Evolutionary conservation across 2,797 vertebrate genomes (phyloP).

Genomic region (Darevskia mixta): DNA sequence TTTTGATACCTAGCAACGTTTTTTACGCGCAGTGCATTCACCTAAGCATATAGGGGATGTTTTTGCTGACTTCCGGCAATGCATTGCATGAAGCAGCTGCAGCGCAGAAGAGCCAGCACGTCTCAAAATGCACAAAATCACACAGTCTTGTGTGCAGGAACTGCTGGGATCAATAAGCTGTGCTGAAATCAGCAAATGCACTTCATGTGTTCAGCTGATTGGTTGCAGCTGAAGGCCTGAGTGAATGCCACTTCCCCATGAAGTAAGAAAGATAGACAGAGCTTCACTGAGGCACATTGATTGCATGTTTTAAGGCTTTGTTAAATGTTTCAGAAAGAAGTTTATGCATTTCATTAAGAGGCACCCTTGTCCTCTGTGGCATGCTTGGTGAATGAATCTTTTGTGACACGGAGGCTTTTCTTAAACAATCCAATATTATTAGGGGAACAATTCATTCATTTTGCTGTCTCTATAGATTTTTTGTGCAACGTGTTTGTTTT

Average conservation of each 20-base stretch:
- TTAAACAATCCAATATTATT: slow-evolving; percentile 34
- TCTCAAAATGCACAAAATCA: slow-evolving; percentile 44
- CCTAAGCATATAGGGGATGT: not conserved
- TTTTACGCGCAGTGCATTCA: not conserved
- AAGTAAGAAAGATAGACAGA: slow-evolving; percentile 10
- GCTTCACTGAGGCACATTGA: slow-evolving; percentile 47
- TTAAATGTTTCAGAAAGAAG: slow-evolving; percentile 46
- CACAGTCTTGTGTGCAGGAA: slow-evolving; percentile 3
- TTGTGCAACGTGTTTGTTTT: slow-evolving; percentile 27
- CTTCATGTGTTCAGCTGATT: slow-evolving; percentile 55
- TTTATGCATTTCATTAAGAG: slow-evolving; percentile 48
- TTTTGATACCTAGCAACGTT: not conserved
- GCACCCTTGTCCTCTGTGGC: not conserved
- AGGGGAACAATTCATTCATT: slow-evolving; percentile 41
- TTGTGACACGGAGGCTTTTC: slow-evolving; percentile 27
- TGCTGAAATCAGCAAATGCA: slow-evolving; percentile 55
- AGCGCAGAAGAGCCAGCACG: not conserved
- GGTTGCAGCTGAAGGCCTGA: slow-evolving; percentile 41
- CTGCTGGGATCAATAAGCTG: slow-evolving; percentile 59
- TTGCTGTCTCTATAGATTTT: slow-evolving; percentile 19
- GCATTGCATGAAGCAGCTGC: slow-evolving; percentile 25
- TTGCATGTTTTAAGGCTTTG: slow-evolving; percentile 28
- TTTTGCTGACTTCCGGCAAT: slow-evolving; percentile 29
- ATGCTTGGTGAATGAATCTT: slow-evolving; percentile 22
- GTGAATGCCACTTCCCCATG: slow-evolving; percentile 35